Base-by-base conservation (phyloP, 2,113 vertebrate genomes). In the Erpornis zantholeuca region DNA sequence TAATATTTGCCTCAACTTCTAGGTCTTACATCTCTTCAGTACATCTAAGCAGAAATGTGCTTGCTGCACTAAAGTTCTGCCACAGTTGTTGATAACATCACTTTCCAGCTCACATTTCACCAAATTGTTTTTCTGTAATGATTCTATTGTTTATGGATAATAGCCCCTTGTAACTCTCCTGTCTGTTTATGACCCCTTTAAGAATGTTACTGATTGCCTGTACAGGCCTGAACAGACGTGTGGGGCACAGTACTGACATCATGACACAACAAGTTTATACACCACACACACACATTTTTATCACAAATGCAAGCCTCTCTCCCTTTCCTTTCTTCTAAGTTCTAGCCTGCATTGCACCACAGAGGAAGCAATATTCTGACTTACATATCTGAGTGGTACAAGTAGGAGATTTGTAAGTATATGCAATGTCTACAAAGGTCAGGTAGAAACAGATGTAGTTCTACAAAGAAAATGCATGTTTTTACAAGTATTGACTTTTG, bases 131-230 rank as follows among this genome's bases (percentile, higher is more conserved):
- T 79, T 66, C 28, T 50, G 12, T 38, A 63, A 63, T 35, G 1
- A 33, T 57, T 77, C 40, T 36, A 15, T 17, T 1, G 0, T 64
- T 72, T 25, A 47, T 49, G 63, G 15, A 40, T 11, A 45, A 86
- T 22, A 52, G 14, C 2, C 4, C 4, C 4, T 70, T 49, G 10
- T 40, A 38, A 42, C 1, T 8, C 1, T 24, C 4, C 20, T 53
- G 8, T 42, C 25, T 65, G 15, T 24, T 59, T 22, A 31, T 28
- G 17, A 22, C 0, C 22, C 11, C 8, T 63, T 24, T 33, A 59
- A 59, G 23, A 53, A 18, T 15, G 6, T 14, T 49, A 8, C 7
- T 72, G 3, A 17, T 27, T 72, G 19, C n/a, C 28, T 49, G 3
- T 36, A 9, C 2, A 90, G 56, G 27, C 11, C 23, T 78, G 11